Conservation (phyloP, 2,797 vertebrate species). For the Liasis olivaceus region DNA sequence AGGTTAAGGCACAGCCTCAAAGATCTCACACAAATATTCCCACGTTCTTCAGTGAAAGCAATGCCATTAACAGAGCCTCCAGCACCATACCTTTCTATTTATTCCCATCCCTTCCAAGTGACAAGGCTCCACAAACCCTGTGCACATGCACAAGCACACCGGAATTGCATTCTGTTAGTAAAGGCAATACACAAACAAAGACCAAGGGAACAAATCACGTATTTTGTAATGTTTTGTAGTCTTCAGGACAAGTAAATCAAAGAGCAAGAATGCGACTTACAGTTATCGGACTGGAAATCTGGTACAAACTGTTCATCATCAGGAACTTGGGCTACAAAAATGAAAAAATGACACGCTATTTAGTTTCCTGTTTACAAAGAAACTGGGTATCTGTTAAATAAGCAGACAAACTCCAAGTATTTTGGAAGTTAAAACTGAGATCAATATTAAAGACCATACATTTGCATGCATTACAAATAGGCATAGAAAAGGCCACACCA, state of each 20-base stretch:
- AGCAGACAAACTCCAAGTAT: not conserved
- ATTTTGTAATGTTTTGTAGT: not conserved
- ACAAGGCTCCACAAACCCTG: fast-evolving
- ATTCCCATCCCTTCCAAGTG: not conserved
- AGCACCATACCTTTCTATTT: not conserved
- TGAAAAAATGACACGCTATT: conserved; percentile 29
- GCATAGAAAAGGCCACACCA: not conserved
- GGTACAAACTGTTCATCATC: conserved; percentile 96
- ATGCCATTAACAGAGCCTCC: not conserved
- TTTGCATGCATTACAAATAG: not conserved
- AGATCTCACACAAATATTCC: not conserved
- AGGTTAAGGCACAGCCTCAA: conserved; percentile 3
- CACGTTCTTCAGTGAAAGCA: not conserved
- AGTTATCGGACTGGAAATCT: conserved; percentile 94
- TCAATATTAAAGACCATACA: not conserved
- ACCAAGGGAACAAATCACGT: not conserved
- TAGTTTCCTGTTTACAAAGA: no score
- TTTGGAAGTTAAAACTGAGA: not conserved
- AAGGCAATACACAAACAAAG: not conserved
- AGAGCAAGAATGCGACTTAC: conserved; percentile 81
- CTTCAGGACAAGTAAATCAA: conserved; percentile 34
- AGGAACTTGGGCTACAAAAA: conserved; percentile 87
- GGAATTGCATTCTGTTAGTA: not conserved
- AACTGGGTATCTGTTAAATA: not conserved
- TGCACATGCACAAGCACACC: not conserved